phyloP scores from a whole-genome alignment of 2,888 invertebrate species.

The Cephus runcator region DNA sequence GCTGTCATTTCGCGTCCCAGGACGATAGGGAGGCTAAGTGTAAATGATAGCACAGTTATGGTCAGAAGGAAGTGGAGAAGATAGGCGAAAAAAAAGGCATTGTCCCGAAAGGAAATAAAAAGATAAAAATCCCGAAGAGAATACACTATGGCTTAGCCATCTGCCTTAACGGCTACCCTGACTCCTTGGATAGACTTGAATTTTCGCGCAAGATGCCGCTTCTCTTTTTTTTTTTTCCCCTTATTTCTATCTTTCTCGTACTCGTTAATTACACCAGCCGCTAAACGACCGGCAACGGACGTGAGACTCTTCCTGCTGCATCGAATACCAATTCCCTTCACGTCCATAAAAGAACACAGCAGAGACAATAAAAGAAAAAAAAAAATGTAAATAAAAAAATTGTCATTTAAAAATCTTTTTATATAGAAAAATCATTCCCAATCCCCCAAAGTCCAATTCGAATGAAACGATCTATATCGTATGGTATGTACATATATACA shows the following conservation, averaged over 20 bases:
- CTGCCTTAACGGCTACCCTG: constrained; percentile 24
- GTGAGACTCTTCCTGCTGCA: background rate
- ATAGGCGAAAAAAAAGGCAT: constrained; percentile 17
- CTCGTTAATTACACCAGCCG: constrained; percentile 49
- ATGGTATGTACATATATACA: background rate
- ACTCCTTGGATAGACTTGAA: background rate
- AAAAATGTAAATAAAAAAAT: background rate
- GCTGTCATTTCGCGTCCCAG: background rate
- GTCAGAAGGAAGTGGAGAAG: constrained; percentile 33
- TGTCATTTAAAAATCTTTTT: background rate
- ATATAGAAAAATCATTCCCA: background rate
- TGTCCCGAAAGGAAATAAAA: constrained; percentile 23
- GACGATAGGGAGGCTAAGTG: constrained; percentile 41
- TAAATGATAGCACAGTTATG: constrained; percentile 65
- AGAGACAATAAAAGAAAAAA: no score
- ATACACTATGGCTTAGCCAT: constrained; percentile 37
- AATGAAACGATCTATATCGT: background rate
- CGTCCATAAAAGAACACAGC: background rate
- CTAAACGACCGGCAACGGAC: constrained; percentile 27
- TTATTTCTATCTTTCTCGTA: background rate
- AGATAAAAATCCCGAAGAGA: constrained; percentile 33
- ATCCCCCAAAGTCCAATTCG: background rate
- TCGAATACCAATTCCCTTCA: background rate
- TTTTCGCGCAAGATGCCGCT: background rate
- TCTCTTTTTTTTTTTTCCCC: background rate